Evolutionary conservation across 2,797 vertebrate genomes (phyloP).

Genomic region (Cryptoprocta ferox): DNA sequence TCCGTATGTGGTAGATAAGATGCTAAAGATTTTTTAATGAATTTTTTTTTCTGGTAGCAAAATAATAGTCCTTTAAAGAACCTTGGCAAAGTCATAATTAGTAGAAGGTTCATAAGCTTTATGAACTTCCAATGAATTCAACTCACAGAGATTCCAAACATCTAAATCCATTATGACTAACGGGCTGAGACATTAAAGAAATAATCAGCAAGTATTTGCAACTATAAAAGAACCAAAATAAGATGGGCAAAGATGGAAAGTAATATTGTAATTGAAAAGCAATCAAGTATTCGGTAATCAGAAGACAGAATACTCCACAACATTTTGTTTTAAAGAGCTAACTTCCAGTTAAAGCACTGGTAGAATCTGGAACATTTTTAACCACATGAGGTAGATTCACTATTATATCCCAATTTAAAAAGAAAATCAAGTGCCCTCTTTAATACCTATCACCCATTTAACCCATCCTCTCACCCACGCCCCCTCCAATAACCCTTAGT

Average conservation of each 20-base stretch:
- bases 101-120: neutral
- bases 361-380: neutral
- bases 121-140: neutral
- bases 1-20: neutral
- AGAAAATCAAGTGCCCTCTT: neutral
- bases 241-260: neutral
- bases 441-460: neutral
- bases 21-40: neutral
- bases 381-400: neutral
- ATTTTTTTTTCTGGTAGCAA: slow-evolving; percentile 5
- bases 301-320: neutral
- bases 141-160: slow-evolving; percentile 42
- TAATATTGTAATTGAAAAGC: neutral
- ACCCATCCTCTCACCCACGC: neutral
- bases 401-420: neutral
- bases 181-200: slow-evolving; percentile 9
- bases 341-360: neutral
- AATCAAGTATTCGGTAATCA: neutral
- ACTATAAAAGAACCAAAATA: slow-evolving; percentile 6
- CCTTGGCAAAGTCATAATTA: neutral
- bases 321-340: slow-evolving; percentile 32
- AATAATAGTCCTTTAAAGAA: neutral
- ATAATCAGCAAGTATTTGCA: slow-evolving; percentile 12
- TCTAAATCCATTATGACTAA: slow-evolving; percentile 9
- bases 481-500: neutral